Evolutionary conservation across 2,113 vertebrate species (phyloP).

Genomic region (Tragelaphus strepsiceros): DNA sequence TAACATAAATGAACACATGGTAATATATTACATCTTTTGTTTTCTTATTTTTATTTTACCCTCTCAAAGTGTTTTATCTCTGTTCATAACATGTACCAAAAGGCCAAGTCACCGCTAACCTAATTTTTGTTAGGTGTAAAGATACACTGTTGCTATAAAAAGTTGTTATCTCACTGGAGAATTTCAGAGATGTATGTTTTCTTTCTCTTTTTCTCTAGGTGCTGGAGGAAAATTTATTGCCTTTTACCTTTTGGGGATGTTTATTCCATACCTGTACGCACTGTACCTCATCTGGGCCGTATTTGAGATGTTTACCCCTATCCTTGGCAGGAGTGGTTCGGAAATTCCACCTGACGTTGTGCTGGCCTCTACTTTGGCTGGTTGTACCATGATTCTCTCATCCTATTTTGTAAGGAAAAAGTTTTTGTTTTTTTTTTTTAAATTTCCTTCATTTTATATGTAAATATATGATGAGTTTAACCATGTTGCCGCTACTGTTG

Average conservation of each 20-base stretch:
- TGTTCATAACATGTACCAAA: background rate
- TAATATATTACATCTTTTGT: background rate
- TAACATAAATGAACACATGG: background rate
- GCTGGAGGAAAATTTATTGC: conserved; percentile 86
- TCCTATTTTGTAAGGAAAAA: conserved; percentile 94
- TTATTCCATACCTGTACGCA: conserved; percentile 90
- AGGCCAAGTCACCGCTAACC: background rate
- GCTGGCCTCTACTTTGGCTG: conserved; percentile 87
- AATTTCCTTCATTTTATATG: background rate
- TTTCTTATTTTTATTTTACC: background rate
- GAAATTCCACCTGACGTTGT: conserved; percentile 94
- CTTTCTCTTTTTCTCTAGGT: conserved; percentile 76
- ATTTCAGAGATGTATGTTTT: background rate
- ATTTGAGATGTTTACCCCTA: conserved; percentile 97
- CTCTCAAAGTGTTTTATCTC: background rate
- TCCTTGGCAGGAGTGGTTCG: conserved; percentile 94
- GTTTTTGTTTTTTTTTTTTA: background rate
- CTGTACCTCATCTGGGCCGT: conserved; percentile 95
- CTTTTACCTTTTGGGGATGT: conserved; percentile 90
- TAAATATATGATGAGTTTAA: background rate
- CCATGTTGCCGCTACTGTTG: background rate
- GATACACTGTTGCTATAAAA: background rate
- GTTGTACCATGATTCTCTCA: conserved; percentile 87
- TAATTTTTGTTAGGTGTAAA: background rate
- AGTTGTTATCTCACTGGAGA: background rate